Base-by-base conservation (phyloP, 1,140 invertebrate genomes). In the Drosophila funebris region DNA sequence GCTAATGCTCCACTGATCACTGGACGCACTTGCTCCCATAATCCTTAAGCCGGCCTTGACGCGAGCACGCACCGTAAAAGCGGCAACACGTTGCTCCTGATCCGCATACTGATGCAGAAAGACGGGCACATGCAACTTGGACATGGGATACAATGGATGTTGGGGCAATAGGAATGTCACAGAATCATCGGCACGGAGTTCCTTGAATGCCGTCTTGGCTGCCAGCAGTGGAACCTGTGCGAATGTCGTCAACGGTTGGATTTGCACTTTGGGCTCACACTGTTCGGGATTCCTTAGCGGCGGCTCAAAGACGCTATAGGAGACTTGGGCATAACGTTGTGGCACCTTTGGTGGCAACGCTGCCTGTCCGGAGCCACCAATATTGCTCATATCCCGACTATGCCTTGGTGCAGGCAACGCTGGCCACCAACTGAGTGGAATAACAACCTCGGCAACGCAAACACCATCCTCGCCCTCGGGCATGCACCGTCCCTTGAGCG, bases 401-500 rank as follows among this genome's bases (percentile, higher is more conserved):
- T 72, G 62, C 0, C 54, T 36, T 18, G 94, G 94, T 0, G 94
- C 92, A 4, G 94, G 94, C 46, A 95, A 85, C 0, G 95, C 94
- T 16, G 96, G 95, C 97, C 97, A 98, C 97, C 97, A 98, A 37
- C 94, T 94, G 0, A 96, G 95, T 0, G 97, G 97, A 6, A 98
- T 94, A 0, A 93, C 93, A 31, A 94, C 91, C 80, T 97, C 96
- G 1, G 97, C 97, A 39, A 98, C 93, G 80, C 97, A 98, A 0
- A 97, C 97, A 0, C 96, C 97, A 79, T 98, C 97, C 74, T 97
- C 96, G 2, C 96, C 96, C 89, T 97, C 96, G 0, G 97, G 97
- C 80, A 95, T 96, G 92, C 97, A 98, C 2, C 96, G 95, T 0
- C 96, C 96, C 16, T 95, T 95, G 22, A 97, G 92, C 0, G 95